Conservation (phyloP, 2,888 invertebrate genomes). For the Erebia ligea region DNA sequence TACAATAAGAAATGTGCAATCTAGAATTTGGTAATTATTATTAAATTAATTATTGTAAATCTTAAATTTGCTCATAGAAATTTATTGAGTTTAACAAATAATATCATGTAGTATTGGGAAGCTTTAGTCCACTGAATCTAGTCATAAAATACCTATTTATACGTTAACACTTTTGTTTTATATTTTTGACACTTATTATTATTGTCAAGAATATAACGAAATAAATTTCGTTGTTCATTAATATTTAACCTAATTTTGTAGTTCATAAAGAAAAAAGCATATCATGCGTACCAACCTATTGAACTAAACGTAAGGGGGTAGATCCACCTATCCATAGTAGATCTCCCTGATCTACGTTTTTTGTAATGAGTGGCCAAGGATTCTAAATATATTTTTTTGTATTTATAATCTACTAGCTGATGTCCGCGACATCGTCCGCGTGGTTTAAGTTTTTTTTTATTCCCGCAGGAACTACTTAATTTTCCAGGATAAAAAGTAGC, state of each 20-base stretch:
- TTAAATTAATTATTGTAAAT: conserved; percentile 43
- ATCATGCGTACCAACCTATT: neutral
- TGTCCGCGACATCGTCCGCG: too few relatives aligned
- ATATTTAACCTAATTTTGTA: conserved; percentile 5
- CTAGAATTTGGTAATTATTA: conserved; percentile 68
- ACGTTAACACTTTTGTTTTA: conserved; percentile 41
- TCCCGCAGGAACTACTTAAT: too few relatives aligned
- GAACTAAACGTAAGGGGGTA: neutral
- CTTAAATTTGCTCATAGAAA: conserved; percentile 65
- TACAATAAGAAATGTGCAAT: conserved; percentile 74
- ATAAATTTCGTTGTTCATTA: conserved; percentile 2
- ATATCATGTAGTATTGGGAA: conserved; percentile 44
- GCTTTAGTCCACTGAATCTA: conserved; percentile 60
- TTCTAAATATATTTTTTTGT: too few relatives aligned
- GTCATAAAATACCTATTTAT: conserved; percentile 52
- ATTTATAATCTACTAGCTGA: too few relatives aligned
- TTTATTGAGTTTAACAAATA: conserved; percentile 53
- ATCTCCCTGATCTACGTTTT: neutral
- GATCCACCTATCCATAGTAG: neutral
- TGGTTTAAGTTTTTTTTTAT: too few relatives aligned
- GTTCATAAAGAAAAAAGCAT: neutral
- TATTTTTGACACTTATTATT: conserved; percentile 12
- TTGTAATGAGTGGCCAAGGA: too few relatives aligned
- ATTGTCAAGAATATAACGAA: neutral
- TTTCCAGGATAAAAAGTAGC: too few relatives aligned